Conservation (phyloP, 2,113 vertebrate species). For the Mellivora capensis region DNA sequence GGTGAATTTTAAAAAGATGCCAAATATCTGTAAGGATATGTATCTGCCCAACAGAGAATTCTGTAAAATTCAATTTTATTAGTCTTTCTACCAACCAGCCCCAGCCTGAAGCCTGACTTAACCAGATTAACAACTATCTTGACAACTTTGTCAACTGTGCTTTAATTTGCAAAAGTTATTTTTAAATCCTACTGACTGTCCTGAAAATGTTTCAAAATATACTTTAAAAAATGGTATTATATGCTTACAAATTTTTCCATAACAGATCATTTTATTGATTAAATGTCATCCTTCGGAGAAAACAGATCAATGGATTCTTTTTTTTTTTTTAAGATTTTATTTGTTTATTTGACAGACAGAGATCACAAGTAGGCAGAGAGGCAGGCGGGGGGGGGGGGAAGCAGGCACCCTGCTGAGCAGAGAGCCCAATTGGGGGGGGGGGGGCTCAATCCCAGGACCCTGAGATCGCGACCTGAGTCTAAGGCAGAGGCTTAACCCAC, state of each 20-base stretch:
- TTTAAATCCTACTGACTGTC: background rate
- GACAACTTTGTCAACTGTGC: background rate
- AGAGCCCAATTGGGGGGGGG: accelerated
- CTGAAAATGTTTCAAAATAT: background rate
- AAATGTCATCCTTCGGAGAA: background rate
- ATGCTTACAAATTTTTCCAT: background rate
- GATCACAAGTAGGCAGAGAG: no score
- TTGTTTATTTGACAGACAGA: no score
- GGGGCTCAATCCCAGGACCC: no score
- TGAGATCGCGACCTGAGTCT: no score
- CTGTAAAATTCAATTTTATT: background rate
- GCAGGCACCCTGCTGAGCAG: no score
- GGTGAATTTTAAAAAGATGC: background rate
- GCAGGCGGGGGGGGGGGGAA: no score
- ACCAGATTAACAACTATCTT: background rate
- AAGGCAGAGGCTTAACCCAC: no score
- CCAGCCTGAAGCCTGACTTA: background rate
- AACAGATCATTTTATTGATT: background rate
- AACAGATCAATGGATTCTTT: background rate
- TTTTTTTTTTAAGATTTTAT: no score
- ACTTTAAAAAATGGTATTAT: background rate
- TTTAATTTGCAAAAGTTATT: background rate
- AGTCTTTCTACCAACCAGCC: background rate
- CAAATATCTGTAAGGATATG: background rate
- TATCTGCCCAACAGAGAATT: background rate